Evolutionary conservation across 2,888 invertebrate species (phyloP).

Genomic region (Subacronicta megacephala): DNA sequence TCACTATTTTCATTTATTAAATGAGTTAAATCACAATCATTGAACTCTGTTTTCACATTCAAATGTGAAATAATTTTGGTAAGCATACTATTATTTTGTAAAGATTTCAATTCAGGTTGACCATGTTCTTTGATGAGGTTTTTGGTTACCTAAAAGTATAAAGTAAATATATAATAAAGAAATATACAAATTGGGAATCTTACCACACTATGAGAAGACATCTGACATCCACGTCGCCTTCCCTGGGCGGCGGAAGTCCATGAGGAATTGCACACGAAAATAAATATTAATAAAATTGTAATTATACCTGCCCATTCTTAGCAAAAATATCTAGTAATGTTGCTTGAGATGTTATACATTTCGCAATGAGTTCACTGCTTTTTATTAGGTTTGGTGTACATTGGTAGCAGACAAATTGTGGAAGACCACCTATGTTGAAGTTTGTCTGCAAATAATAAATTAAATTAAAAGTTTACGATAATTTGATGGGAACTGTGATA

Average conservation of each 20-base stretch:
- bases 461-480: too few relatives aligned
- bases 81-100: conserved; percentile 27
- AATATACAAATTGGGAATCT: too few relatives aligned
- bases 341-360: conserved; percentile 57
- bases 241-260: too few relatives aligned
- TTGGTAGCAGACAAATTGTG: conserved; percentile 63
- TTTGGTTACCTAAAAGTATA: conserved; percentile 58
- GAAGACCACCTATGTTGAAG: conserved; percentile 58
- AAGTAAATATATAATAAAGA: background rate
- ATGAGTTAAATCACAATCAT: conserved; percentile 12
- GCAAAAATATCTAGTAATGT: conserved; percentile 62
- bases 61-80: conserved; percentile 11
- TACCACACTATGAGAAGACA: too few relatives aligned
- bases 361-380: conserved; percentile 59
- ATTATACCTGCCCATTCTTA: conserved; percentile 58
- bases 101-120: conserved; percentile 46
- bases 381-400: conserved; percentile 59
- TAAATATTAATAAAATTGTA: background rate
- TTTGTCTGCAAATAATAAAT: conserved; percentile 47
- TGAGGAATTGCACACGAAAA: too few relatives aligned
- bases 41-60: background rate
- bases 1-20: conserved; percentile 18
- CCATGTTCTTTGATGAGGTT: conserved; percentile 43
- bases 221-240: too few relatives aligned
- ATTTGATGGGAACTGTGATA: too few relatives aligned